Conservation (phyloP, 2,888 invertebrate genomes). For the Matsumyia berberina region DNA sequence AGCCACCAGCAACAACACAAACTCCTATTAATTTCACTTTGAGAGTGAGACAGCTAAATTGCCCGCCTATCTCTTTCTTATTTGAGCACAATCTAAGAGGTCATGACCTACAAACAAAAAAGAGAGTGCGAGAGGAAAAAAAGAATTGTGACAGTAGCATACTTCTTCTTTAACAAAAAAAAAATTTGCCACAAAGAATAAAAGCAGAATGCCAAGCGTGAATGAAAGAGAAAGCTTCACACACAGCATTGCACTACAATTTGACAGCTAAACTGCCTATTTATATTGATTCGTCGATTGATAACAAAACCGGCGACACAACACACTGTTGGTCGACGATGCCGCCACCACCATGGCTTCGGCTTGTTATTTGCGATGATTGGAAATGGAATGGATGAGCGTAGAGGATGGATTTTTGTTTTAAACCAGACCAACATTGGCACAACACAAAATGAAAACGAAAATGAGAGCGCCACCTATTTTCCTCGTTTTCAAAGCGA, state of each 20-base stretch:
- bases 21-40: conserved; percentile 74
- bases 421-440: conserved; percentile 55
- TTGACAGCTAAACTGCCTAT: conserved; percentile 48
- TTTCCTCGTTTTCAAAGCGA: conserved; percentile 48
- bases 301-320: conserved; percentile 42
- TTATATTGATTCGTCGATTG: conserved; percentile 50
- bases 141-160: conserved; percentile 55
- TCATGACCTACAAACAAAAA: conserved; percentile 82
- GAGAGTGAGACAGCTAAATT: conserved; percentile 35
- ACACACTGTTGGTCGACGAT: conserved; percentile 1
- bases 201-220: conserved; percentile 17
- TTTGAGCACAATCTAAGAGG: conserved; percentile 80
- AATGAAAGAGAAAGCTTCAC: conserved; percentile 75
- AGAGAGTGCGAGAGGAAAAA: conserved; percentile 69
- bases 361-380: not conserved
- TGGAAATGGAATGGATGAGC: conserved; percentile 19
- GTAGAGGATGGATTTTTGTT: not conserved
- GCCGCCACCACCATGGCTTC: too few species aligned
- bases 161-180: conserved; percentile 46
- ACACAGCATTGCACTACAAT: conserved; percentile 45
- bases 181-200: conserved; percentile 55
- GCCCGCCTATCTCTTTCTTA: conserved; percentile 50
- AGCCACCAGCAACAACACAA: conserved; percentile 32
- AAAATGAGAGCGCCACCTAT: conserved; percentile 75
- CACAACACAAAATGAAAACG: conserved; percentile 70